A percentile compares a stretch with the other conserved stretches of the same genome.
These are phyloP conservation scores for Elaeidobius kamerunicus DNA, from an alignment of 2,888 invertebrate species.

Conservation along the genomic window DNA sequence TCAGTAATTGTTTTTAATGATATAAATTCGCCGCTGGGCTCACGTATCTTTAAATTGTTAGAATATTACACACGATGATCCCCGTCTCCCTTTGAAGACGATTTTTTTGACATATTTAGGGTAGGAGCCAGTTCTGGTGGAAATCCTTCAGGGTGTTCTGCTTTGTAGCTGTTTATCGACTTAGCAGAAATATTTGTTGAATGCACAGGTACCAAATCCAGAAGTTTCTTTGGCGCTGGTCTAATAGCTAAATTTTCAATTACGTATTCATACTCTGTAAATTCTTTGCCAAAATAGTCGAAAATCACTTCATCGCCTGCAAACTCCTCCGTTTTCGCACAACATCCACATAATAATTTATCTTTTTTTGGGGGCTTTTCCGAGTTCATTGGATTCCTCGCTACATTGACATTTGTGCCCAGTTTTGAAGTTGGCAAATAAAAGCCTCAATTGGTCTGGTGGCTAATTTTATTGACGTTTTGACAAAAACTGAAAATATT, in stretches of 20 bases:
- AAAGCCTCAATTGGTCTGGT: too few species aligned
- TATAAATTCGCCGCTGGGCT: slow-evolving; percentile 5
- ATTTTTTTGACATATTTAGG: too few species aligned
- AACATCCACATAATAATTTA: slow-evolving; percentile 25
- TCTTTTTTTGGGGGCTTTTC: slow-evolving; percentile 4
- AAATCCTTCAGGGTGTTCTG: too few species aligned
- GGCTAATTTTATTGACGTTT: too few species aligned
- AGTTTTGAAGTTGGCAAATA: too few species aligned
- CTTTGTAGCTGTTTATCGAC: too few species aligned
- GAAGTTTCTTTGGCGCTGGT: slow-evolving; percentile 33
- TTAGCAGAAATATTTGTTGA: slow-evolving; percentile 12
- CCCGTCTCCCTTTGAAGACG: slow-evolving; percentile 13
- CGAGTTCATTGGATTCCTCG: slow-evolving; percentile 16
- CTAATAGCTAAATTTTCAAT: slow-evolving; percentile 36
- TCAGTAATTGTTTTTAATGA: slow-evolving; percentile 4
- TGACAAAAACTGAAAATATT: too few species aligned
- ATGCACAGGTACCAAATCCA: slow-evolving; percentile 30
- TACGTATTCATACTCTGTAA: slow-evolving; percentile 36
- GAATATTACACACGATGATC: too few species aligned
- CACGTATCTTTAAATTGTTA: background rate
- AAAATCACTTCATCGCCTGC: slow-evolving; percentile 30
- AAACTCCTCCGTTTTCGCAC: slow-evolving; percentile 22
- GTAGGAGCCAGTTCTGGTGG: too few species aligned
- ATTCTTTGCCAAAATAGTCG: slow-evolving; percentile 32
- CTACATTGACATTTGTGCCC: background rate